Evolutionary conservation across 2,113 vertebrate species (phyloP).

Genomic region (Falco punctatus): DNA sequence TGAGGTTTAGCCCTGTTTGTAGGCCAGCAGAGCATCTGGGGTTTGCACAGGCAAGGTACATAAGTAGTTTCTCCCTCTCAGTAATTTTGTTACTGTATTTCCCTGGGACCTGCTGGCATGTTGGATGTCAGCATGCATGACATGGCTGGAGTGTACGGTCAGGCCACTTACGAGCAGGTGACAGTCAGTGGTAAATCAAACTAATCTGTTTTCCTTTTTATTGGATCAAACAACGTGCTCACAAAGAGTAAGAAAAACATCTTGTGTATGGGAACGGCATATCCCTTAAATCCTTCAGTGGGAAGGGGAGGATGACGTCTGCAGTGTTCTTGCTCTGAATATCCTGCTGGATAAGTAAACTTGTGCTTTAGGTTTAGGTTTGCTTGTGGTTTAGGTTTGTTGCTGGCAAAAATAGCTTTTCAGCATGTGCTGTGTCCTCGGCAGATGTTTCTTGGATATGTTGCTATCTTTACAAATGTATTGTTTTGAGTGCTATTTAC

Average conservation of each 20-base stretch:
- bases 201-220: slow-evolving; percentile 6
- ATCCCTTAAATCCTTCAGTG: not conserved
- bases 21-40: not conserved
- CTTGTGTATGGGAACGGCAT: rapidly evolving
- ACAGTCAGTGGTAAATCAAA: not conserved
- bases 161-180: not conserved
- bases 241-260: not conserved
- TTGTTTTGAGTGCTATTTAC: not conserved
- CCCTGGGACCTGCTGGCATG: not conserved
- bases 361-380: not conserved
- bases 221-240: not conserved
- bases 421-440: not conserved
- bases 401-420: not conserved
- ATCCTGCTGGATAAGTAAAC: not conserved
- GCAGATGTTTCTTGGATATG: not conserved
- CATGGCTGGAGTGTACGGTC: not conserved
- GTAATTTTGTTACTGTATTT: not conserved
- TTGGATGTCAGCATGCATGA: not conserved
- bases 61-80: not conserved
- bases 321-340: not conserved
- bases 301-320: not conserved
- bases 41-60: not conserved
- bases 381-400: not conserved
- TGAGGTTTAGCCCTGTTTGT: not conserved
- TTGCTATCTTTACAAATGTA: not conserved